phyloP scores from a whole-genome alignment of 2,797 vertebrate genomes.

The Myotis findleyi region DNA sequence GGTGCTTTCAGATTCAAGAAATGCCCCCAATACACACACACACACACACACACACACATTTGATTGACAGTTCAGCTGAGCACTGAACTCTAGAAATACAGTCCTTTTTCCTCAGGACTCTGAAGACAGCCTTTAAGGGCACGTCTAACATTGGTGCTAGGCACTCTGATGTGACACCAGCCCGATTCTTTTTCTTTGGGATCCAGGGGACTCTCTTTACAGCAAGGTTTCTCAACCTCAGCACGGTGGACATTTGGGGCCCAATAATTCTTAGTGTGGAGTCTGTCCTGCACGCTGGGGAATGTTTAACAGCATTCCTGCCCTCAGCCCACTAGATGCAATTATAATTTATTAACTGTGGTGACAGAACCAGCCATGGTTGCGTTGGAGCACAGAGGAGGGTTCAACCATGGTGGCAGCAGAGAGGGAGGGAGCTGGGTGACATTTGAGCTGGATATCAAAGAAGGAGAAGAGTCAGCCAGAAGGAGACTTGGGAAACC shows the following conservation, averaged over 20 bases:
- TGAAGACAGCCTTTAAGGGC: neutral
- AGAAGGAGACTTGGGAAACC: neutral
- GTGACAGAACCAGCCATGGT: neutral
- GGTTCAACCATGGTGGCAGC: neutral
- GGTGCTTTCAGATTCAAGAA: neutral
- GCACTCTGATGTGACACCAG: neutral
- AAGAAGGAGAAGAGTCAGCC: neutral
- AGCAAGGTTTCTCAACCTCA: neutral
- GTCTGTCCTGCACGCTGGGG: neutral
- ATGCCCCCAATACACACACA: fast-evolving
- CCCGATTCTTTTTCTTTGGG: neutral
- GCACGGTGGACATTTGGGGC: neutral
- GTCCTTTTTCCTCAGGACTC: neutral
- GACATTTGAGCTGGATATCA: neutral
- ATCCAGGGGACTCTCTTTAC: neutral
- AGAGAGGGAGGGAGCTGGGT: neutral
- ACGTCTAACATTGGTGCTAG: neutral
- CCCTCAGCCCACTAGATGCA: neutral
- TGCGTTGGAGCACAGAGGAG: neutral
- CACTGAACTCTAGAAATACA: neutral
- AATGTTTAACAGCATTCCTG: neutral
- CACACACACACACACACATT: too few species aligned
- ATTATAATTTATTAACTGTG: neutral
- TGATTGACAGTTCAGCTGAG: neutral
- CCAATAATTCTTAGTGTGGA: neutral